Evolutionary conservation across 2,888 invertebrate genomes (phyloP), one percentile per base, ranked within the genome.

Genomic region (Anagyrus pseudococci): DNA sequence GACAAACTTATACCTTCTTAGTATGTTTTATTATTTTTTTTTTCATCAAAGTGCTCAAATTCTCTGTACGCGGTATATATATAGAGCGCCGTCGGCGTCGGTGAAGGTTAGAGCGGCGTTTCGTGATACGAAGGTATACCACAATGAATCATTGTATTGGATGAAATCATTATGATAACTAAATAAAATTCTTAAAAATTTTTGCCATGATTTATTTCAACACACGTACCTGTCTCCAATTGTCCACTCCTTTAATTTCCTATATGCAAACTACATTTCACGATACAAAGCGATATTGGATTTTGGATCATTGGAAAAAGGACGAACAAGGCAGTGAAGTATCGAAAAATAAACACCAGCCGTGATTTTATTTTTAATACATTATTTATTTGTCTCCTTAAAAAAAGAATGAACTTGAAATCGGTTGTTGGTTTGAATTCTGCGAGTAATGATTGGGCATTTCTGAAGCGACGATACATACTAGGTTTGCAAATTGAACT

Each of bases 371-470:
- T 60, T 62, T 77, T 78, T 73, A 77, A 75, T 76, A 78, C 75
- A 75, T 77, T 77, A 77, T 78, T 78, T 78, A 78, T 79, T 76
- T 74, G 75, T 76, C 75, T 77, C 70, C 75, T 79, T 80, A 76
- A 79, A 80, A 79, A 80, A 79, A 77, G 77, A 79, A 78, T 79
- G 75, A 79, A 79, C 77, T 79, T 76, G 77, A 77, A 79, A 77
- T 76, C 68, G 73, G 71, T 79, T 76, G 67, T 76, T 69, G 72
- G 70, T 75, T 76, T 75, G 71, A 62, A 62, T 61, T 57, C 41
- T 67, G 77, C 78, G 77, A 78, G 73, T 79, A 78, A 80, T 79
- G 78, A 78, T 74, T 76, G 77, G 78, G 77, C 75, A 77, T 77
- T 78, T n/a, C 76, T 73, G 73, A 79, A 80, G 79, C 79, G 78